These are phyloP conservation scores for Nothoprocta pentlandii DNA, from an alignment of 2,113 vertebrate species.

Conservation along the genomic window DNA sequence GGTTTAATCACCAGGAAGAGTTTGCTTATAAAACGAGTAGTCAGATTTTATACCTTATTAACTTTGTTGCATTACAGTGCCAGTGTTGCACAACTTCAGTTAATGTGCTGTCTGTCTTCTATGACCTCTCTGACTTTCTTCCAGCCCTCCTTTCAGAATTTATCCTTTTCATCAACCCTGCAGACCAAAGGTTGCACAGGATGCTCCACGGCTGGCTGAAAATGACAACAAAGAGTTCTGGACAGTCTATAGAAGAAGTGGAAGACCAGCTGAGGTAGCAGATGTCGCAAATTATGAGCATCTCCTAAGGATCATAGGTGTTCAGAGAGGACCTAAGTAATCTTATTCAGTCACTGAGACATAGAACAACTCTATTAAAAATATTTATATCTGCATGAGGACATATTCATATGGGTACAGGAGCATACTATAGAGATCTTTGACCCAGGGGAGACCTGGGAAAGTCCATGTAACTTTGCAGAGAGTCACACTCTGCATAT, in stretches of 20 bases:
- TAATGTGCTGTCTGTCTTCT: constrained; percentile 14
- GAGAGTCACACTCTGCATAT: not conserved
- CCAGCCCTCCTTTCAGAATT: not conserved
- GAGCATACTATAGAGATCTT: not conserved
- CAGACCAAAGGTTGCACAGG: not conserved
- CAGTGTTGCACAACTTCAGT: not conserved
- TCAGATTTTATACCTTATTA: constrained; percentile 45
- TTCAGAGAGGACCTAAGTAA: not conserved
- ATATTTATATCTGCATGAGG: not conserved
- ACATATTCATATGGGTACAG: not conserved
- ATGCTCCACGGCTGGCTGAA: not conserved
- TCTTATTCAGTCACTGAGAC: not conserved
- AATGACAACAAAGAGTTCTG: not conserved
- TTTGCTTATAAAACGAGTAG: constrained; percentile 51
- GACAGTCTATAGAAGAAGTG: not conserved
- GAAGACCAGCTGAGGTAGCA: not conserved
- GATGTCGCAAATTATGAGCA: not conserved
- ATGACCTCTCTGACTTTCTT: not conserved
- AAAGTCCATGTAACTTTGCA: not conserved
- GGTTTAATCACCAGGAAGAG: constrained; percentile 58
- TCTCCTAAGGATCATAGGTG: not conserved
- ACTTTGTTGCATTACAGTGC: constrained; percentile 23
- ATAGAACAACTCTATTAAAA: not conserved
- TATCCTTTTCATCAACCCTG: not conserved
- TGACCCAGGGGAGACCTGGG: not conserved